phyloP scores from a whole-genome alignment of 2,797 vertebrate species.

The Macroramphosus scolopax region DNA sequence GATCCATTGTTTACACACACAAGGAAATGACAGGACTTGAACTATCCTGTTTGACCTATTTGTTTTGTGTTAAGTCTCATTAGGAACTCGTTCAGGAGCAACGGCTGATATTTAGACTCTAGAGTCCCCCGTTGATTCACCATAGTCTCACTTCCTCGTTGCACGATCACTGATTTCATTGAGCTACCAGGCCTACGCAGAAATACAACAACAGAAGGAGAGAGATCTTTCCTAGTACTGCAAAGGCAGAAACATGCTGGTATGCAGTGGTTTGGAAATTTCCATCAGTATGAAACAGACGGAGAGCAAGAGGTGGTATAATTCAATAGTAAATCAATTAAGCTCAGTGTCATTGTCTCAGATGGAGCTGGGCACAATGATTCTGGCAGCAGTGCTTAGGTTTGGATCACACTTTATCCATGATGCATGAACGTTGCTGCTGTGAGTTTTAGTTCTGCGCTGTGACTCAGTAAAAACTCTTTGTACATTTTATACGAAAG shows the following conservation, averaged over 20 bases:
- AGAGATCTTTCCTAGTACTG: conserved; percentile 16
- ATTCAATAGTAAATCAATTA: conserved; percentile 59
- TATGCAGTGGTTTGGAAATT: conserved; percentile 55
- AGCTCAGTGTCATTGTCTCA: conserved; percentile 37
- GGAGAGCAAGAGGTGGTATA: conserved; percentile 24
- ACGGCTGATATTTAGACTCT: neutral
- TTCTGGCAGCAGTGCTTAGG: neutral
- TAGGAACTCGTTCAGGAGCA: neutral
- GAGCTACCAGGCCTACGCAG: conserved; percentile 9
- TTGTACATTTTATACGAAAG: neutral
- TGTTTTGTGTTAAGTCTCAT: conserved; percentile 19
- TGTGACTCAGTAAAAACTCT: conserved; percentile 10
- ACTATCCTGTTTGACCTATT: conserved; percentile 18
- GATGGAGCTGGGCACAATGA: conserved; percentile 1
- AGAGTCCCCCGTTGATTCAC: neutral
- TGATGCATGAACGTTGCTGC: neutral
- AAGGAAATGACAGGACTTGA: conserved; percentile 41
- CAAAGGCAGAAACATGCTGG: conserved; percentile 7
- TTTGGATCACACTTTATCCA: neutral
- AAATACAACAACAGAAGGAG: conserved; percentile 20
- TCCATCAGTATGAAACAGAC: conserved; percentile 43
- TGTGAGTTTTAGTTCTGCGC: neutral
- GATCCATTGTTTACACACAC: conserved; percentile 48
- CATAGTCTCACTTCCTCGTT: too few species aligned
- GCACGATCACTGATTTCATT: conserved; percentile 6